Conservation (phyloP, 2,113 vertebrate genomes). For the Micronisus gabar region DNA sequence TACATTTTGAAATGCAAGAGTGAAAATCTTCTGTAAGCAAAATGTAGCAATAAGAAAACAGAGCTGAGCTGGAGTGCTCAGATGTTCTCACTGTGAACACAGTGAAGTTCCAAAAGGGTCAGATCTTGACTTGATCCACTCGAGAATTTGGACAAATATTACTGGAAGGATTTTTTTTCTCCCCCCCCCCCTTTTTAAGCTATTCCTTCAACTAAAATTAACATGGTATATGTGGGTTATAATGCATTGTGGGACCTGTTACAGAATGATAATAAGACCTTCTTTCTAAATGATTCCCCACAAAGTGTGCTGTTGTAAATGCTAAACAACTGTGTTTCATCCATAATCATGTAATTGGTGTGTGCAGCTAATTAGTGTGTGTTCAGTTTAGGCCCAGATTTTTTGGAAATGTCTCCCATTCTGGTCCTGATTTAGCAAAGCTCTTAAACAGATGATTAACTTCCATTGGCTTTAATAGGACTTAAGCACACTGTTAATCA, state of each 20-base stretch:
- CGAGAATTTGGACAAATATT: background rate
- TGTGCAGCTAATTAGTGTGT: slow-evolving; percentile 36
- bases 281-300: slow-evolving; percentile 36
- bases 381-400: slow-evolving; percentile 43
- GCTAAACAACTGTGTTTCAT: slow-evolving; percentile 46
- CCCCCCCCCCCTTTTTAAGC: background rate
- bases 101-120: background rate
- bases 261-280: slow-evolving; percentile 42
- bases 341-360: slow-evolving; percentile 46
- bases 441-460: slow-evolving; percentile 65
- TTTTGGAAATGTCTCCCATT: slow-evolving; percentile 64
- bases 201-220: slow-evolving; percentile 5
- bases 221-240: background rate
- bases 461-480: slow-evolving; percentile 63
- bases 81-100: background rate
- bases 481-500: slow-evolving; percentile 62
- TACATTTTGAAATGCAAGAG: background rate
- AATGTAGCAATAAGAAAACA: background rate
- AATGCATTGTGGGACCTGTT: slow-evolving; percentile 33
- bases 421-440: slow-evolving; percentile 69
- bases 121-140: background rate
- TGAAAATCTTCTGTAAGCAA: background rate
- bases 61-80: background rate
- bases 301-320: slow-evolving; percentile 28
- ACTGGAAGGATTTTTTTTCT: background rate